Base-by-base conservation (phyloP, 2,113 vertebrate genomes). In the Trichechus manatus region DNA sequence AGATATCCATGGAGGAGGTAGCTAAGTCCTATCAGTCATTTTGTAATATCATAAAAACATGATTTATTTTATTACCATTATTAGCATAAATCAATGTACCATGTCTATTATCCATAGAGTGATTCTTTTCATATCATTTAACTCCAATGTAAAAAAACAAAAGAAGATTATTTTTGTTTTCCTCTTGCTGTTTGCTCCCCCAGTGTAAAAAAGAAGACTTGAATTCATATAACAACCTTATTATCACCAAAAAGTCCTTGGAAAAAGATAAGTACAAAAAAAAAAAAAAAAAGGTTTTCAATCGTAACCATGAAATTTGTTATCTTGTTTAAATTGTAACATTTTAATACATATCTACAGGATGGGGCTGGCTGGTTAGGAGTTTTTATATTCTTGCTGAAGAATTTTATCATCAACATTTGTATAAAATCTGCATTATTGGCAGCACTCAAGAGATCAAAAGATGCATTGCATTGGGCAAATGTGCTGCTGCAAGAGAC, bases 71-170 rank as follows among this genome's bases (percentile, higher is more conserved):
- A 92, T 92, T 90, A 66, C 63, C 78, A 27, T 92, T 84, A 93
- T 97, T 97, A 97, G 80, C 83, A 94, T 95, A 95, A 97, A 94
- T 96, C 87, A 95, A 94, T 97, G 89, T 94, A 85, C 94, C 93
- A 93, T 97, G 91, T 39, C 72, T 93, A 78, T 94, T 96, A 82
- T 98, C 83, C 61, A 47, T 84, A 53, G 53, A 95, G 81, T n/a
- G 87, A 89, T 44, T 89, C 36, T 97, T 93, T 87, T 96, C 95
- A 87, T 93, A 74, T 96, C 93, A 93, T 97, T 98, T 96, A 96
- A 95, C n/a, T 56, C 33, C 47, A 96, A 70, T 91, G 11, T 79
- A 80, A 78, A 82, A 89, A 85, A 87, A 68, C 10, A 13, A 64
- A 33, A 27, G 53, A 79, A 93, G 17, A 89, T 44, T 75, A 83